Conservation (phyloP, 2,888 invertebrate species). For the Buathra laborator region DNA sequence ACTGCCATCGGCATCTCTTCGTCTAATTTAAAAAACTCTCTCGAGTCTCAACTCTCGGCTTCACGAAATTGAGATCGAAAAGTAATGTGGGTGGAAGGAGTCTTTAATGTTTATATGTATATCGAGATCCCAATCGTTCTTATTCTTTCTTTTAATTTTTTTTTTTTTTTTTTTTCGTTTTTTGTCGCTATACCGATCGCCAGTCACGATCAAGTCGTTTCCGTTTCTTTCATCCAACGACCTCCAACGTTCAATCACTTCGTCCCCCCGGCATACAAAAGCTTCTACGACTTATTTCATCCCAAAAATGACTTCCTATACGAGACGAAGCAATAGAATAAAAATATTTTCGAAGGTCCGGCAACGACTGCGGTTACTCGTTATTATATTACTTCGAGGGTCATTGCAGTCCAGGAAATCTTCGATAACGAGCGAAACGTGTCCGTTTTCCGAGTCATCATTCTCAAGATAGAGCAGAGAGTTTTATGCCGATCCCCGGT, state of each 20-base stretch:
- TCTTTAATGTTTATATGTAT: conserved; percentile 74
- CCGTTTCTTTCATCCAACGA: conserved; percentile 40
- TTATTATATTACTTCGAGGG: neutral
- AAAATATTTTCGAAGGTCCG: neutral
- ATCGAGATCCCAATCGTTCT: conserved; percentile 50
- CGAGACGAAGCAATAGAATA: neutral
- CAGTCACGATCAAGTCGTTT: conserved; percentile 67
- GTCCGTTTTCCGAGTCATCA: conserved; percentile 66
- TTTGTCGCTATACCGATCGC: conserved; percentile 58
- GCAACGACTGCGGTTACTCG: neutral
- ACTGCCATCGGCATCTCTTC: conserved; percentile 42
- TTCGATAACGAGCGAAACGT: conserved; percentile 66
- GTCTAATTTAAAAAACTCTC: conserved; percentile 74
- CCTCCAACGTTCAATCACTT: conserved; percentile 1
- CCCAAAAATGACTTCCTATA: neutral
- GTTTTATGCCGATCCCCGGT: conserved; percentile 6
- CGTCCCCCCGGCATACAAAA: neutral
- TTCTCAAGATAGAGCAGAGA: conserved; percentile 44
- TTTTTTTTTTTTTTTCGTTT: conserved; percentile 54
- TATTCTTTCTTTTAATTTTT: conserved; percentile 39
- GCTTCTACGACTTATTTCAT: neutral
- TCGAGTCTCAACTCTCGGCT: conserved; percentile 54
- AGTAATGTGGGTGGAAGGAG: conserved; percentile 69
- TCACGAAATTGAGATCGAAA: conserved; percentile 75
- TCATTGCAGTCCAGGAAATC: conserved; percentile 50